Conservation (phyloP, 2,888 invertebrate species). For the Latrodectus elegans region DNA sequence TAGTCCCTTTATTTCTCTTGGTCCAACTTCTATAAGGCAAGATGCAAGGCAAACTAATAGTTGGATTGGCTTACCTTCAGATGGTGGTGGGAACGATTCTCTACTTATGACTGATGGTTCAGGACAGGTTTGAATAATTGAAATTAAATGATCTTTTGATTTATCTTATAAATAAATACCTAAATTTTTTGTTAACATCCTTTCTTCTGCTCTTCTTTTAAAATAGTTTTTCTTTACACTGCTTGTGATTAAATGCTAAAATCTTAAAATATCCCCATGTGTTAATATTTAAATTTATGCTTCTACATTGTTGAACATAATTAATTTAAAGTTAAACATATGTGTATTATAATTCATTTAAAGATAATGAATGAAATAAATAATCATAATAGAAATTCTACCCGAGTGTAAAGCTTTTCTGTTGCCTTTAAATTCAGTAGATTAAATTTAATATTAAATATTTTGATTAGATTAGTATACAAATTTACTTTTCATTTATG, state of each 20-base stretch:
- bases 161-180: too few species aligned
- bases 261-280: not conserved
- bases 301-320: too few species aligned
- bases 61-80: slow-evolving; percentile 48
- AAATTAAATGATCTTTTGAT: not conserved
- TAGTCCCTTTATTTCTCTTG: slow-evolving; percentile 60
- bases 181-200: not conserved
- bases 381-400: too few species aligned
- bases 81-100: slow-evolving; percentile 57
- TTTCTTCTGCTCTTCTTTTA: not conserved
- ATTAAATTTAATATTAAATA: too few species aligned
- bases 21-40: slow-evolving; percentile 47
- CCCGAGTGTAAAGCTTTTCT: too few species aligned
- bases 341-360: too few species aligned
- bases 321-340: too few species aligned
- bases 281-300: too few species aligned
- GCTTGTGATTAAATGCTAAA: not conserved
- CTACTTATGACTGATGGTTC: slow-evolving; percentile 57
- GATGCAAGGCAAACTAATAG: slow-evolving; percentile 53
- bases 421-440: too few species aligned
- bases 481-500: too few species aligned
- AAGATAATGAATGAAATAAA: too few species aligned
- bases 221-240: not conserved
- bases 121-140: slow-evolving; percentile 57
- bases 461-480: too few species aligned